Percentiles rank a stretch among this genome's conserved stretches.
Evolutionary conservation across 2,888 invertebrate genomes (phyloP).

Genomic region (Sinhomidia bicolor): DNA sequence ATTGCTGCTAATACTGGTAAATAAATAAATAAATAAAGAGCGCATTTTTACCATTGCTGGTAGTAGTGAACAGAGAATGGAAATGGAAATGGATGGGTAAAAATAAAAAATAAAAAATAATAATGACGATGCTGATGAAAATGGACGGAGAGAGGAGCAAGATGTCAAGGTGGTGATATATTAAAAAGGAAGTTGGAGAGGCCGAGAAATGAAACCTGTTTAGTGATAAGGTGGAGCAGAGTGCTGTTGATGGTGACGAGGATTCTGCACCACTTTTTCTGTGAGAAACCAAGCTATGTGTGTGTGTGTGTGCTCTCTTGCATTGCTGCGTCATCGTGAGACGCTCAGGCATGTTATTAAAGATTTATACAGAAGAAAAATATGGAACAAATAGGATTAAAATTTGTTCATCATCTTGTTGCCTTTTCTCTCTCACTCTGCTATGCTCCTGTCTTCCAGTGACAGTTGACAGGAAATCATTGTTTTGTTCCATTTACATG

Average conservation of each 20-base stretch:
- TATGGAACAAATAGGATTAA: slow-evolving; percentile 53
- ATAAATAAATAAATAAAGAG: too few relatives aligned
- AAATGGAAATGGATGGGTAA: too few relatives aligned
- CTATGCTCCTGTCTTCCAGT: neutral
- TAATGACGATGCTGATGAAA: too few relatives aligned
- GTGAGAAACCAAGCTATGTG: too few relatives aligned
- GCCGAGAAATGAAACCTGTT: too few relatives aligned
- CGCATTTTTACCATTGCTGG: too few relatives aligned
- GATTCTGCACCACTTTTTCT: neutral
- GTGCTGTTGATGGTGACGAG: neutral
- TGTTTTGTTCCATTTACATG: slow-evolving; percentile 55
- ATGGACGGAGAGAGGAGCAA: neutral
- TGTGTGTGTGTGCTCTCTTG: too few relatives aligned
- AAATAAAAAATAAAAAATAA: too few relatives aligned
- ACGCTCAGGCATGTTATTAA: slow-evolving; percentile 13
- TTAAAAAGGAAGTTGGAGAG: slow-evolving; percentile 46
- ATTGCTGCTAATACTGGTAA: too few relatives aligned
- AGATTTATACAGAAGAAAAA: neutral
- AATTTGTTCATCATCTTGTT: neutral
- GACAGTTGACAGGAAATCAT: slow-evolving; percentile 56
- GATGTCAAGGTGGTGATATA: too few relatives aligned
- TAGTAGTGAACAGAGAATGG: too few relatives aligned
- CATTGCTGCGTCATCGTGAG: neutral
- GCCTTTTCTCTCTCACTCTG: neutral
- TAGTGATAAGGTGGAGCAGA: neutral